These are phyloP conservation scores for Synanthedon myopaeformis DNA, from an alignment of 2,888 invertebrate species.

Conservation along the genomic window DNA sequence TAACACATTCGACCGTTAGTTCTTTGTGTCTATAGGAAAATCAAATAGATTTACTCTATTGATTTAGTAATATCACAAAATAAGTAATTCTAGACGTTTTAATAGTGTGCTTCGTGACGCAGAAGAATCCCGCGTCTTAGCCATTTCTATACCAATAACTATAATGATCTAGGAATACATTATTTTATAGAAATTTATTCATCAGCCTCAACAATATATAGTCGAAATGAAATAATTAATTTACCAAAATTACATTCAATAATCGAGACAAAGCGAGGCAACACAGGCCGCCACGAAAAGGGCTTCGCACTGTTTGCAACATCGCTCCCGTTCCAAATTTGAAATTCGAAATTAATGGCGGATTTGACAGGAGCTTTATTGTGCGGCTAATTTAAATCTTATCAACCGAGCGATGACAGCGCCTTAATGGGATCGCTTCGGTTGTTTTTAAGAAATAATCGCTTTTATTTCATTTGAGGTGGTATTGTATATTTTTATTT, in stretches of 20 bases:
- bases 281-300: slow-evolving; percentile 5
- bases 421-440: slow-evolving; percentile 61
- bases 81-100: too few relatives aligned
- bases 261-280: slow-evolving; percentile 6
- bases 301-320: slow-evolving; percentile 16
- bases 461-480: slow-evolving; percentile 29
- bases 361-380: slow-evolving; percentile 69
- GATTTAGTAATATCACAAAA: too few relatives aligned
- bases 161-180: too few relatives aligned
- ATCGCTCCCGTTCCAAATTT: slow-evolving; percentile 63
- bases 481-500: not conserved
- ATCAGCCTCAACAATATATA: too few relatives aligned
- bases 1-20: too few relatives aligned
- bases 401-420: slow-evolving; percentile 66
- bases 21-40: too few relatives aligned
- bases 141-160: too few relatives aligned
- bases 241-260: slow-evolving; percentile 29
- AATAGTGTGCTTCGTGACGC: too few relatives aligned
- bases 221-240: slow-evolving; percentile 22
- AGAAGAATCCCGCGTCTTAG: too few relatives aligned
- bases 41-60: too few relatives aligned
- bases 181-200: too few relatives aligned
- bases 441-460: slow-evolving; percentile 55
- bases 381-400: slow-evolving; percentile 68
- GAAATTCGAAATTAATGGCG: slow-evolving; percentile 61